phyloP scores from a whole-genome alignment of 2,888 invertebrate genomes.

The Theretra japonica region DNA sequence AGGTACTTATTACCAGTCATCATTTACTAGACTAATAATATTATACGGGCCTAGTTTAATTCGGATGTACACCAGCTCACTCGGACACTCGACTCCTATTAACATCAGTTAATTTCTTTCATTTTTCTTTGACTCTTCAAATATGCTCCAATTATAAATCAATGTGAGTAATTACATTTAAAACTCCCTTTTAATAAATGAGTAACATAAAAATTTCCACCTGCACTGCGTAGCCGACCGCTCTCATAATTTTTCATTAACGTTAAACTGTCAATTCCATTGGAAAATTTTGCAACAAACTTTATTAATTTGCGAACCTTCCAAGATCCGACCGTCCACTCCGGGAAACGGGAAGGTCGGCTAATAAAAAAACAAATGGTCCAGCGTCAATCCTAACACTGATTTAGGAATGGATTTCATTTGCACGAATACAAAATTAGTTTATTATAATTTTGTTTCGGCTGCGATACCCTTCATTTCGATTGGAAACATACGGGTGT shows the following conservation, averaged over 20 bases:
- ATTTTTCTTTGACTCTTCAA: too few relatives aligned
- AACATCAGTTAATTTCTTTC: too few relatives aligned
- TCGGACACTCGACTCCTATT: too few relatives aligned
- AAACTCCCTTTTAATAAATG: neutral
- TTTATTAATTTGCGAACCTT: slow-evolving; percentile 32
- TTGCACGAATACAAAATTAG: slow-evolving; percentile 60
- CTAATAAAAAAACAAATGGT: slow-evolving; percentile 68
- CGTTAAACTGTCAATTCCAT: slow-evolving; percentile 30
- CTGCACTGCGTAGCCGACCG: slow-evolving; percentile 4
- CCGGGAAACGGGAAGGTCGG: slow-evolving; percentile 51
- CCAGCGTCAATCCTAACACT: slow-evolving; percentile 61
- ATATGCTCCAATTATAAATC: too few relatives aligned
- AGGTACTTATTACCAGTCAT: too few relatives aligned
- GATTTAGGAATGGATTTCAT: slow-evolving; percentile 62
- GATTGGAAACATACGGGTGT: slow-evolving; percentile 39
- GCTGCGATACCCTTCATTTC: slow-evolving; percentile 44
- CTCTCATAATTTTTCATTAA: slow-evolving; percentile 31
- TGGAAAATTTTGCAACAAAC: slow-evolving; percentile 31
- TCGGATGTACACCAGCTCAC: too few relatives aligned
- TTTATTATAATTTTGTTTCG: slow-evolving; percentile 60
- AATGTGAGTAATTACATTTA: neutral
- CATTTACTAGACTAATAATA: too few relatives aligned
- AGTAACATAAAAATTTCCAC: neutral
- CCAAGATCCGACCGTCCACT: slow-evolving; percentile 43
- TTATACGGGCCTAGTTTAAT: too few relatives aligned